Conservation (phyloP, 2,888 invertebrate genomes). For the Zelleria hepariella region DNA sequence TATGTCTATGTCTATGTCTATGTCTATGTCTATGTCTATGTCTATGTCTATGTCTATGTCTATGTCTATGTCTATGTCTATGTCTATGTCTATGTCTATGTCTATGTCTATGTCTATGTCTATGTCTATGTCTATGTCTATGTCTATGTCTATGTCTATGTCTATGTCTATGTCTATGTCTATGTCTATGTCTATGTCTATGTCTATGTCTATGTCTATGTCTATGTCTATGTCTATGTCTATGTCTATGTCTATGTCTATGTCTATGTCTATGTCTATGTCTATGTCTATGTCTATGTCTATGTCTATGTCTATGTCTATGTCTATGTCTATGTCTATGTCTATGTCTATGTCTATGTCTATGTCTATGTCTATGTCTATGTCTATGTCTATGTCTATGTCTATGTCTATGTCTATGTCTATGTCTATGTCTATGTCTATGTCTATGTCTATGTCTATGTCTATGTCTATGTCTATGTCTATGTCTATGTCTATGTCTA, state of each 20-base stretch:
- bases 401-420: neutral
- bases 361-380: constrained; percentile 1
- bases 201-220: neutral
- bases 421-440: constrained; percentile 1
- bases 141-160: neutral
- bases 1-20: neutral
- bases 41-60: neutral
- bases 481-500: constrained; percentile 1
- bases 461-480: constrained; percentile 1
- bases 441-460: neutral
- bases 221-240: constrained; percentile 1
- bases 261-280: neutral
- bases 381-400: neutral
- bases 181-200: neutral
- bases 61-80: neutral
- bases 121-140: neutral
- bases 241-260: constrained; percentile 1
- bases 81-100: constrained; percentile 1
- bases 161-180: neutral
- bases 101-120: neutral
- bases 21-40: constrained; percentile 1
- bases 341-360: constrained; percentile 1
- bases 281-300: constrained; percentile 1
- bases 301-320: neutral
- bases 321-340: neutral